These are phyloP conservation scores for Threskiornis aethiopicus DNA, from an alignment of 2,797 vertebrate species.

Conservation along the genomic window DNA sequence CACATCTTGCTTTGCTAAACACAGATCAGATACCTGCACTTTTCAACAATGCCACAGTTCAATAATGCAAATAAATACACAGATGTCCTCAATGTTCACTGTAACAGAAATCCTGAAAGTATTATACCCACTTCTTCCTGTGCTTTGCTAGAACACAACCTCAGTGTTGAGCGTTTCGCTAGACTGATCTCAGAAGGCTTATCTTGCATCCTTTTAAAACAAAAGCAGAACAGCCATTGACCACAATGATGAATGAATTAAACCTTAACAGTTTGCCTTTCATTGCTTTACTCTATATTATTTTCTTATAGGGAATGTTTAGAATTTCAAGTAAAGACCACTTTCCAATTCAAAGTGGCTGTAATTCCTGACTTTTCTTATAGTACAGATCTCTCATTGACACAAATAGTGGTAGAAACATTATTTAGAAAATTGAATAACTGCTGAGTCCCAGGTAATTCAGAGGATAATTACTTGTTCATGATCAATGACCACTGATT, in stretches of 20 bases:
- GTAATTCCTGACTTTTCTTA: not conserved
- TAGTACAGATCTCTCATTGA: not conserved
- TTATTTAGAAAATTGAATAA: slow-evolving; percentile 33
- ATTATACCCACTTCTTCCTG: not conserved
- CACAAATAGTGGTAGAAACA: slow-evolving; percentile 27
- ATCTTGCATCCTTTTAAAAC: not conserved
- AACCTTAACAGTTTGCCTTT: not conserved
- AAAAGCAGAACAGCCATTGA: not conserved
- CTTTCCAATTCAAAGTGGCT: slow-evolving; percentile 27
- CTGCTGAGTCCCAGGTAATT: slow-evolving; percentile 28
- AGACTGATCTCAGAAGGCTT: not conserved
- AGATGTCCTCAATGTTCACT: not conserved
- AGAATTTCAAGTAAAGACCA: not conserved
- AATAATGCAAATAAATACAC: not conserved
- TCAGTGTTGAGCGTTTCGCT: not conserved
- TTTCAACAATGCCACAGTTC: not conserved
- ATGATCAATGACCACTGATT: slow-evolving; percentile 51
- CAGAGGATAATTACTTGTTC: slow-evolving; percentile 47
- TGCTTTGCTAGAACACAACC: not conserved
- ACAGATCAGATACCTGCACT: not conserved
- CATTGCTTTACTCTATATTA: not conserved
- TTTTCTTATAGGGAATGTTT: not conserved
- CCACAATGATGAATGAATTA: not conserved
- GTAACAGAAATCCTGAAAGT: not conserved
- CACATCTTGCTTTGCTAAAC: not conserved